Conservation (phyloP, 2,888 invertebrate species). For the Ichneumoninae sp. region DNA sequence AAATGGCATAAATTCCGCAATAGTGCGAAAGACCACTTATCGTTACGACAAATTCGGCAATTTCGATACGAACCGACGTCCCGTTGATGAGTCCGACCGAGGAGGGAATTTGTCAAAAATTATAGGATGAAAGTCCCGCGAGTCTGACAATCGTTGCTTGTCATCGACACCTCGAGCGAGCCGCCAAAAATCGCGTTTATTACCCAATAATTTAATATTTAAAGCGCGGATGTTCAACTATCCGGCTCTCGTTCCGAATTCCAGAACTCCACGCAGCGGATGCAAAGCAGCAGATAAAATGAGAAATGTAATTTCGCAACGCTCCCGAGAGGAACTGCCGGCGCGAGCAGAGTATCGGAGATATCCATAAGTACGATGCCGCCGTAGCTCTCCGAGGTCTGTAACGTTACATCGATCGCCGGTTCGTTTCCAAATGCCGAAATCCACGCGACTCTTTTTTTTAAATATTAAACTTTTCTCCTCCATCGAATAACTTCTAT, state of each 20-base stretch:
- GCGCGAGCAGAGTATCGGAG: neutral
- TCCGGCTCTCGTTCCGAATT: neutral
- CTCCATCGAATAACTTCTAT: constrained; percentile 1
- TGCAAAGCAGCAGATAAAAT: constrained; percentile 12
- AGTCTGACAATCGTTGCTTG: neutral
- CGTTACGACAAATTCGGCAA: neutral
- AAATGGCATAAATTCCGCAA: constrained; percentile 12
- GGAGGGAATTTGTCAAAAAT: neutral
- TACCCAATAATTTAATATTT: constrained; percentile 1
- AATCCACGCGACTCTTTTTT: neutral
- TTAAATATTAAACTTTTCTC: neutral
- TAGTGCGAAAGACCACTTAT: constrained; percentile 6
- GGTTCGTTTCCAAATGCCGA: constrained; percentile 8
- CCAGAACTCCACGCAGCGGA: neutral
- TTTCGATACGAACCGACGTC: neutral
- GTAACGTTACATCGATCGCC: neutral
- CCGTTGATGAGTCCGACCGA: neutral
- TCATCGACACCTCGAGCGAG: neutral
- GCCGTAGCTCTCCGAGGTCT: neutral
- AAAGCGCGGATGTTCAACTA: constrained; percentile 7
- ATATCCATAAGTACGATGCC: neutral
- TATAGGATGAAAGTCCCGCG: constrained; percentile 7
- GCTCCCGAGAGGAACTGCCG: neutral
- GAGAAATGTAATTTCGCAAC: constrained; percentile 8
- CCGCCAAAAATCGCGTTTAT: constrained; percentile 2